Base-by-base conservation (phyloP, 2,888 invertebrate genomes). In the Leucania comma region DNA sequence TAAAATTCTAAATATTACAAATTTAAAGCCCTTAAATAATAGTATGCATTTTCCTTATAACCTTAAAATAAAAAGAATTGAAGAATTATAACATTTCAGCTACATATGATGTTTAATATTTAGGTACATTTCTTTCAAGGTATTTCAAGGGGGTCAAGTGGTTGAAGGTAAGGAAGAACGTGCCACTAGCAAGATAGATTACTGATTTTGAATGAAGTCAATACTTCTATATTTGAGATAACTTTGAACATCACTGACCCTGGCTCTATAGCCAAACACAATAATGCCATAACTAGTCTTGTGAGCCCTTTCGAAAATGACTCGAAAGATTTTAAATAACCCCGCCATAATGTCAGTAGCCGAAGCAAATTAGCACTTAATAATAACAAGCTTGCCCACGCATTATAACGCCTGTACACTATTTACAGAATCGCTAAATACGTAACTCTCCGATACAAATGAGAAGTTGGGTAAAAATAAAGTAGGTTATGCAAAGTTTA, bases 391-490 rank as follows among this genome's bases (percentile, higher is more conserved):
- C 63, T 60, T 61, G 61, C 82, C 84, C 82, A 87, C 84, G 80
- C 83, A 81, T 62, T 77, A 72, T 68, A 81, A 74, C 72, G 68
- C 71, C 56, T 72, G 20, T 63, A 67, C 32, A 62, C 75, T 86
- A 86, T 85, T 83, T 82, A 78, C 68, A 82, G 78, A 80, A 64
- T 54, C 54, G 46, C 73, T 78, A 79, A 82, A 84, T 75, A 78
- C 77, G 81, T 82, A 75, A 84, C 72, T 68, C 70, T 80, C 74
- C 51, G 53, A 66, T 75, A 78, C 68, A 80, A 75, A 79, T 78
- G 72, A 74, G 80, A 78, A 82, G 73, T 78, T 58, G 68, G 72
- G 69, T 82, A 86, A 82, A 87, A 87, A 85, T 87, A 87, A 84
- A 79, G 61, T 61, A 71, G 76, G 72, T 66, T 81, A 78, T 57